Conservation (phyloP, 2,113 vertebrate genomes). For the Nothobranchius furzeri region DNA sequence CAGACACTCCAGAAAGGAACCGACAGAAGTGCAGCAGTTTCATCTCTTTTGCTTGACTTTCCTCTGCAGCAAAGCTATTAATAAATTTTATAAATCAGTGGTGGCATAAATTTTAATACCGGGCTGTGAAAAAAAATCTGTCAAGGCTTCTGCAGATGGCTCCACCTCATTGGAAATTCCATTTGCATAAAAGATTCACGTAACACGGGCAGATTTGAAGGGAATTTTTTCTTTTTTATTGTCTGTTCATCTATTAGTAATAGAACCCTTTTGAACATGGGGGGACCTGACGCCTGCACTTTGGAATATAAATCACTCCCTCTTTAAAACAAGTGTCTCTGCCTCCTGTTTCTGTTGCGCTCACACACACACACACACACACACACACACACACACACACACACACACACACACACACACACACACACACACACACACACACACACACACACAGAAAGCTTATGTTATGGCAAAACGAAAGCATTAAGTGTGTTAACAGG, state of each 20-base stretch:
- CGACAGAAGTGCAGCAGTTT: slow-evolving; percentile 56
- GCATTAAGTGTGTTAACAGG: slow-evolving; percentile 2
- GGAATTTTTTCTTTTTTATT: slow-evolving; percentile 75
- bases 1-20: slow-evolving; percentile 44
- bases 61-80: slow-evolving; percentile 73
- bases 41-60: slow-evolving; percentile 61
- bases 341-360: slow-evolving; percentile 3
- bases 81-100: slow-evolving; percentile 85
- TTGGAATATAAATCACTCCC: slow-evolving; percentile 78
- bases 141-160: slow-evolving; percentile 79
- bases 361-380: background rate
- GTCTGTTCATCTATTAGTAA: slow-evolving; percentile 82
- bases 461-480: slow-evolving; percentile 1
- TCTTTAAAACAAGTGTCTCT: slow-evolving; percentile 68
- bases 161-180: slow-evolving; percentile 85
- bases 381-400: background rate
- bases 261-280: slow-evolving; percentile 67
- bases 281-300: slow-evolving; percentile 68
- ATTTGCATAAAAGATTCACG: slow-evolving; percentile 88
- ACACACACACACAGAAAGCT: background rate
- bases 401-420: background rate
- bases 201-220: slow-evolving; percentile 78
- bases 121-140: slow-evolving; percentile 71
- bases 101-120: slow-evolving; percentile 85
- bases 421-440: background rate